Base-by-base conservation (phyloP, 2,888 invertebrate species). In the Ophion obscuratus region DNA sequence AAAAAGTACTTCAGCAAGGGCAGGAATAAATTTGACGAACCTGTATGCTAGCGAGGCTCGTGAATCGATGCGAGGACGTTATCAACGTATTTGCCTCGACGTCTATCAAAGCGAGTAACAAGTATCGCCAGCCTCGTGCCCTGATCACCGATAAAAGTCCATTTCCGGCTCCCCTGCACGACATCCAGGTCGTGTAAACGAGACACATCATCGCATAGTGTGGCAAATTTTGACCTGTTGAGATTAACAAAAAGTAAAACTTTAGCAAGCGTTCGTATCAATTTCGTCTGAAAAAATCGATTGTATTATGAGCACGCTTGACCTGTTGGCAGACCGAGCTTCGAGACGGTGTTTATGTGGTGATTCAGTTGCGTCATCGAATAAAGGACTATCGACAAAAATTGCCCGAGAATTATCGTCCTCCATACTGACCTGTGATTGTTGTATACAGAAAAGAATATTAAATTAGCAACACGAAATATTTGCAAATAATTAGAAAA, bases 71-170 rank as follows among this genome's bases (percentile, higher is more conserved):
- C 0, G 98, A 97, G 92, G 96, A 96, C 20, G 97, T 97, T 85
- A 98, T 95, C 86, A 98, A 94, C 93, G 97, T 98, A 92, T 97
- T 97, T 7, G 98, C 98, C 94, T 98, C 97, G n/a, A 98, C 98
- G 92, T 98, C 98, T 85, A 97, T 95, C 74, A 96, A 94, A 47
- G 97, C 97, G 17, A 98, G 95, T 88, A 98, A 94, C 85, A 97
- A 94, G 90, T 98, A 96, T 89, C 97, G 96, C 97, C 97, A 97
- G 92, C 96, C 97, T 93, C 97, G 96, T 91, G 96, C 95, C 89
- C 95, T 95, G 87, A 97, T 94, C 68, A 96, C 95, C 71, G 96
- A 95, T 88, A 96, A 95, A 66, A 97, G 93, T 84, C 95, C 95
- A 82, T 95, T 94, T 67, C 96, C 95, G 7, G 95, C 95, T 86